Conservation (phyloP, 2,888 invertebrate species). For the Drosophila histrio region DNA sequence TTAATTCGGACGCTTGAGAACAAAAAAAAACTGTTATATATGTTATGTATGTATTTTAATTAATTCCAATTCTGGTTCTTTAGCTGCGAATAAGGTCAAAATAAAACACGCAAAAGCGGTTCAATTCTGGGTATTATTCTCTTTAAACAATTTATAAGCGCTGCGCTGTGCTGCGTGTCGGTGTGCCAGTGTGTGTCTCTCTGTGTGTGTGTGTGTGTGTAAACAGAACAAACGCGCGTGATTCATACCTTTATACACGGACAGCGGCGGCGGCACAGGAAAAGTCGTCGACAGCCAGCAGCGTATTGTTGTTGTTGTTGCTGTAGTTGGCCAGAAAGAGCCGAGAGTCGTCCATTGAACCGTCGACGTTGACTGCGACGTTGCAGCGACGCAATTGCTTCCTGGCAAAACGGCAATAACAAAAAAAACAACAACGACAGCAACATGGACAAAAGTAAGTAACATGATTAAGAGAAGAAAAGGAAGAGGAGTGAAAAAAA, state of each 20-base stretch:
- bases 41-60: slow-evolving; percentile 54
- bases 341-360: slow-evolving; percentile 69
- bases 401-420: slow-evolving; percentile 49
- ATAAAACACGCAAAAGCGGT: slow-evolving; percentile 66
- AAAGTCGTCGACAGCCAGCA: slow-evolving; percentile 29
- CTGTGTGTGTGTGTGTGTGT: slow-evolving; percentile 31
- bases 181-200: neutral
- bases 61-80: slow-evolving; percentile 55
- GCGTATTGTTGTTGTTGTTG: slow-evolving; percentile 17
- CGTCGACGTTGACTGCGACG: slow-evolving; percentile 32
- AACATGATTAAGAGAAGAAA: slow-evolving; percentile 26
- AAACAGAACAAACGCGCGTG: slow-evolving; percentile 58
- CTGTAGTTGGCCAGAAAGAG: slow-evolving; percentile 40
- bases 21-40: slow-evolving; percentile 28
- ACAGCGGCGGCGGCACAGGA: slow-evolving; percentile 23
- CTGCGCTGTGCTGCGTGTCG: slow-evolving; percentile 24
- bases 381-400: slow-evolving; percentile 55
- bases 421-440: slow-evolving; percentile 30
- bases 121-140: slow-evolving; percentile 64
- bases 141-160: slow-evolving; percentile 46
- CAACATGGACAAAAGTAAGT: slow-evolving; percentile 72
- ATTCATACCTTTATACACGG: slow-evolving; percentile 56
- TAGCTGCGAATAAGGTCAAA: slow-evolving; percentile 76
- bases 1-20: slow-evolving; percentile 20
- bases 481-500: slow-evolving; percentile 7